These are phyloP conservation scores for Cervus canadensis DNA, from an alignment of 2,113 vertebrate genomes.

Conservation along the genomic window DNA sequence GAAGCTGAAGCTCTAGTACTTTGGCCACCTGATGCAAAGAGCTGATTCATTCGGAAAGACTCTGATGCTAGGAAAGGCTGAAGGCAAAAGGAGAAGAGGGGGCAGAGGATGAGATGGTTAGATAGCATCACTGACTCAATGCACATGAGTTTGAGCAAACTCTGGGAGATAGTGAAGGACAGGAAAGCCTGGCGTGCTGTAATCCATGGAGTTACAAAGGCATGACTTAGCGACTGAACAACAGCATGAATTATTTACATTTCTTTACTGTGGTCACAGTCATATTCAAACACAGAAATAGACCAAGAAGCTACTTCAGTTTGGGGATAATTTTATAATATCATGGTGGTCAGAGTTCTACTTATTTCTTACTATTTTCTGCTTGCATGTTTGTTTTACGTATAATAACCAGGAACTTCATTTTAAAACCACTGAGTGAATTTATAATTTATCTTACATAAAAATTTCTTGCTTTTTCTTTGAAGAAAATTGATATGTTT, in stretches of 20 bases:
- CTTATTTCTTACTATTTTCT: neutral
- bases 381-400: neutral
- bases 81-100: neutral
- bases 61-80: neutral
- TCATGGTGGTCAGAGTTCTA: neutral
- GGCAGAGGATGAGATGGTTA: neutral
- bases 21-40: neutral
- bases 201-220: neutral
- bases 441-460: conserved; percentile 3
- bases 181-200: neutral
- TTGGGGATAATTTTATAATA: neutral
- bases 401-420: neutral
- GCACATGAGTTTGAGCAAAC: neutral
- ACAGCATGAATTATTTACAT: neutral
- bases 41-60: neutral
- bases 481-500: neutral
- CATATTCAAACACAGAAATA: neutral
- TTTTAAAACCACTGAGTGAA: neutral
- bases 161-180: neutral
- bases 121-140: neutral
- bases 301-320: neutral
- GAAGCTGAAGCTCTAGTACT: neutral
- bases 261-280: neutral
- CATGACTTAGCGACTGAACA: neutral
- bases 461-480: neutral